phyloP scores from a whole-genome alignment of 1,140 invertebrate genomes.

The Schlechtendalia chinensis region DNA sequence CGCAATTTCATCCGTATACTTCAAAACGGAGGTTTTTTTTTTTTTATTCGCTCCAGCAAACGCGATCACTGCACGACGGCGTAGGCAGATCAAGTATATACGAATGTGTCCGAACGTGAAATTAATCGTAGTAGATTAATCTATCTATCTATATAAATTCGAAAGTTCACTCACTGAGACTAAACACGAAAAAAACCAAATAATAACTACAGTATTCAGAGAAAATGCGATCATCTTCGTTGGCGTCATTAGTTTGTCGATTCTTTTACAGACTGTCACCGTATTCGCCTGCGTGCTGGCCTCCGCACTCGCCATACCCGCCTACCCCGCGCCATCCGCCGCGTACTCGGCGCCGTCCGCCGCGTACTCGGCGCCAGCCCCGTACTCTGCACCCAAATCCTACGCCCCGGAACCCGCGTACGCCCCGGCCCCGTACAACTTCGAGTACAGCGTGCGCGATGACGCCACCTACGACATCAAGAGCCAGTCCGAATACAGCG shows the following conservation, averaged over 20 bases:
- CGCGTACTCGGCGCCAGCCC: slow-evolving; percentile 5
- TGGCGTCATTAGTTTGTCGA: not conserved
- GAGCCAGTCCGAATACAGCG: slow-evolving; percentile 62
- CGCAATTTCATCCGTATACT: too few species aligned
- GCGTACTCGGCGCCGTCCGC: slow-evolving; percentile 2
- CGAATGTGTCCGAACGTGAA: too few species aligned
- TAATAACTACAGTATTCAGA: too few species aligned
- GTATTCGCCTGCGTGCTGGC: slow-evolving; percentile 21
- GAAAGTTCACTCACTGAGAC: too few species aligned
- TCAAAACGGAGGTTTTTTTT: too few species aligned
- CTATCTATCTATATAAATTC: too few species aligned
- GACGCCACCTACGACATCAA: slow-evolving; percentile 63
- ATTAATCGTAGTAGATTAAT: too few species aligned
- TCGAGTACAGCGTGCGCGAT: slow-evolving; percentile 61
- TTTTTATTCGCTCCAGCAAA: too few species aligned
- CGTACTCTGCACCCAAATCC: slow-evolving; percentile 33
- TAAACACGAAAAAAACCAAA: too few species aligned
- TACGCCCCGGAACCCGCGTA: slow-evolving; percentile 53
- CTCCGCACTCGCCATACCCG: not conserved
- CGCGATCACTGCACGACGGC: too few species aligned
- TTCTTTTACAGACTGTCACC: slow-evolving; percentile 31
- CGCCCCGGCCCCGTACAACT: slow-evolving; percentile 58
- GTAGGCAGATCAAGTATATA: too few species aligned
- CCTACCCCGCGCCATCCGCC: not conserved
- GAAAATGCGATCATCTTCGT: too few species aligned